These are phyloP conservation scores for Drosophila engyochracea DNA, from an alignment of 2,888 invertebrate genomes.

Conservation along the genomic window DNA sequence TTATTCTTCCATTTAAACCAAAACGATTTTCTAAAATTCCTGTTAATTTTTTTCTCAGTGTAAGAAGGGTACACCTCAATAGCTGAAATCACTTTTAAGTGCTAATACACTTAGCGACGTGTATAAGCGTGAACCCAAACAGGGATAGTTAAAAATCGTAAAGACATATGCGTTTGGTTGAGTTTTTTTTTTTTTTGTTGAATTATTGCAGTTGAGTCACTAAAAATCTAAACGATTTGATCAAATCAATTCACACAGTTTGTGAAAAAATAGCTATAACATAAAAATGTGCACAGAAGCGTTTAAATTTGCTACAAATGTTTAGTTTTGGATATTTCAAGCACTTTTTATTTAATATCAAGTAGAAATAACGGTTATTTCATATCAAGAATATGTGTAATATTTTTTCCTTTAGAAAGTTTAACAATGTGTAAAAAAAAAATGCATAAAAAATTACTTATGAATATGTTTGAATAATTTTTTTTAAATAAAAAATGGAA, in stretches of 20 bases:
- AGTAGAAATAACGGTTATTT: not conserved
- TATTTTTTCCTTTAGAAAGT: not conserved
- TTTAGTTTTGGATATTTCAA: not conserved
- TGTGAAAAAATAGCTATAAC: not conserved
- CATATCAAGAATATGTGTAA: not conserved
- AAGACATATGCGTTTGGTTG: not conserved
- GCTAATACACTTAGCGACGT: slow-evolving; percentile 36
- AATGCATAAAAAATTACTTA: no score
- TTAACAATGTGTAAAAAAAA: not conserved
- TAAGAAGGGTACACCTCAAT: slow-evolving; percentile 17
- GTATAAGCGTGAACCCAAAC: not conserved
- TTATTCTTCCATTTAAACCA: not conserved
- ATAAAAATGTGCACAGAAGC: not conserved
- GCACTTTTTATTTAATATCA: not conserved
- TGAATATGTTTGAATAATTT: no score
- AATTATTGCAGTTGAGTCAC: not conserved
- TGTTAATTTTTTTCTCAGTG: not conserved
- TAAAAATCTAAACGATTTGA: slow-evolving; percentile 3
- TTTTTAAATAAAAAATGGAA: no score
- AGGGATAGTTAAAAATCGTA: not conserved
- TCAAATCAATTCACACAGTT: not conserved
- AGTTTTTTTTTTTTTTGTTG: not conserved
- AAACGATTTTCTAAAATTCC: not conserved
- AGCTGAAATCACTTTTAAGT: slow-evolving; percentile 26
- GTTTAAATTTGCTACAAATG: not conserved